phyloP scores from a whole-genome alignment of 2,797 vertebrate species.

The Gobionotothen gibberifrons region DNA sequence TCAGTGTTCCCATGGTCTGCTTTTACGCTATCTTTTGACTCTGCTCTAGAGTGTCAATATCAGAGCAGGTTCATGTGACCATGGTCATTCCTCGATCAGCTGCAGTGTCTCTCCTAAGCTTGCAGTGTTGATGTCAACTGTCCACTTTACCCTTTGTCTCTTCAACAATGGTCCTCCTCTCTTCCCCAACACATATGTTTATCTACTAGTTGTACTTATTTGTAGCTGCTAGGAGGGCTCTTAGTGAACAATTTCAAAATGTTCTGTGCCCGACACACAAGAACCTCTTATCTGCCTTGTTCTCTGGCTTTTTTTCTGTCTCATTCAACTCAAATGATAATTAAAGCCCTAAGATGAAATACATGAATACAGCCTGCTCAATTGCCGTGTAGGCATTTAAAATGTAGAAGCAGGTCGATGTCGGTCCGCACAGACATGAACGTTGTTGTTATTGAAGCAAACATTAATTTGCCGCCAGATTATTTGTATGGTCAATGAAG shows the following conservation, averaged over 20 bases:
- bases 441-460: background rate
- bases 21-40: background rate
- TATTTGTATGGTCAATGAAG: background rate
- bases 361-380: background rate
- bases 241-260: conserved; percentile 4
- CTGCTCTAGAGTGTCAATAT: conserved; percentile 2
- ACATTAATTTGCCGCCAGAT: background rate
- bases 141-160: conserved; percentile 3
- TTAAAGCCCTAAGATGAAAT: background rate
- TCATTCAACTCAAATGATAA: background rate
- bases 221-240: background rate
- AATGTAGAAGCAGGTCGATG: background rate
- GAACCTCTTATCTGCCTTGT: background rate
- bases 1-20: background rate
- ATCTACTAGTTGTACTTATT: background rate
- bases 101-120: conserved; percentile 15
- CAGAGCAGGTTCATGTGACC: conserved; percentile 13
- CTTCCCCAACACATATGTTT: background rate
- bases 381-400: background rate
- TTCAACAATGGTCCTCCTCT: conserved; percentile 5
- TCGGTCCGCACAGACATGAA: background rate
- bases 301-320: background rate
- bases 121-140: background rate
- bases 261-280: background rate
- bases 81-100: conserved; percentile 31